Evolutionary conservation across 2,797 vertebrate genomes (phyloP).

Genomic region (Helicolenus hilgendorfi): DNA sequence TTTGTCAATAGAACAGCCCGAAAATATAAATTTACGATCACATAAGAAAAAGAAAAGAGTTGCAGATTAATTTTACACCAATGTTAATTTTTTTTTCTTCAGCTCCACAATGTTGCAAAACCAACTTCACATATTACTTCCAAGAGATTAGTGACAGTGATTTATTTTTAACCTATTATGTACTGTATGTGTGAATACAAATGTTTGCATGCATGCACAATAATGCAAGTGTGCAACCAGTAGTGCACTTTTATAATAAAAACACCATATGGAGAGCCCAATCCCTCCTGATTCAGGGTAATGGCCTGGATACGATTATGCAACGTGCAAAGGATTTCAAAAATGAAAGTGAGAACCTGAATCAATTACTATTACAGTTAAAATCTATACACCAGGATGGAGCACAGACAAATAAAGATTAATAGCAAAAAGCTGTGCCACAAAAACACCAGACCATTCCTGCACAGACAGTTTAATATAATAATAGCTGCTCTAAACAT

Average conservation of each 20-base stretch:
- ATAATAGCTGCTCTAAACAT: constrained; percentile 19
- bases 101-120: not conserved
- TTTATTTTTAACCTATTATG: not conserved
- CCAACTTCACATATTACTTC: not conserved
- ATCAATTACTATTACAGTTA: not conserved
- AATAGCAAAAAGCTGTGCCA: not conserved
- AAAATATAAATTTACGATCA: not conserved
- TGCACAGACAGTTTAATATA: not conserved
- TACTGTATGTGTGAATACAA: not conserved
- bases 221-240: not conserved
- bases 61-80: not conserved
- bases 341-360: not conserved
- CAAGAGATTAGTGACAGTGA: not conserved
- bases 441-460: constrained; percentile 80
- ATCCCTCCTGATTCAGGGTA: constrained; percentile 41
- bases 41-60: not conserved
- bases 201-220: not conserved
- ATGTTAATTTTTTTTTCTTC: not conserved
- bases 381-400: not conserved
- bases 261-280: constrained; percentile 5
- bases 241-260: not conserved
- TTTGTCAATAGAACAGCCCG: not conserved
- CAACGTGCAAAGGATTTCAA: constrained; percentile 32
- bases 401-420: not conserved
- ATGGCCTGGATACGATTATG: constrained; percentile 55